Evolutionary conservation across 2,113 vertebrate genomes (phyloP), one percentile per base, ranked within the genome.

Genomic region (Coracopsis vasa): DNA sequence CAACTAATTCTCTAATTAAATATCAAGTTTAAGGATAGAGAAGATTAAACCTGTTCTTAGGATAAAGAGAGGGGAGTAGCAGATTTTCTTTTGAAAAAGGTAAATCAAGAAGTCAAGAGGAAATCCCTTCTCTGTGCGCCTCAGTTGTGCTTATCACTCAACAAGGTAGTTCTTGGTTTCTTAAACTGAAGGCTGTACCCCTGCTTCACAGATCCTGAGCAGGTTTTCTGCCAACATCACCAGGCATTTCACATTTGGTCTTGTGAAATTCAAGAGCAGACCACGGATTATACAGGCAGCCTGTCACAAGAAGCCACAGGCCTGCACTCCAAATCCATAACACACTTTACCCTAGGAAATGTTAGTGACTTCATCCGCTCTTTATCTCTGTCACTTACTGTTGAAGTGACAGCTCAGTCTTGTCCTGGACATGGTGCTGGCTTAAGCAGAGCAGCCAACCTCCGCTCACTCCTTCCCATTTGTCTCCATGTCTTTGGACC

Each of bases 401-500:
- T 9, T 21, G 25, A 53, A 62, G 74, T 0, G 21, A 23, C 54
- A 85, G 60, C 7, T 37, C 53, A 5, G 17, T 5, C 14, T 24
- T 25, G 47, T 41, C 44, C 74, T 3, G 41, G 44, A 23, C 66
- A 15, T 19, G 5, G 53, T 0, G 0, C 35, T 2, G 79, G 21
- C 7, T 47, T 13, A 16, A 47, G 1, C 3, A 27, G 33, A 51
- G 69, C 65, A 28, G 54, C 45, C 70, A 37, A 1, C 1, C 56
- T 7, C 51, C 4, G 1, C 69, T 4, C 6, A 0, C 41, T 62
- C n/a, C 61, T 16, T 35, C 15, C 54, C 60, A 3, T 31, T 33
- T 0, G 10, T 10, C 37, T 61, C 73, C 56, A 2, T 1, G 0
- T 37, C 58, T 65, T 8, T 60, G 10, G 18, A 1, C 1, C 0